These are phyloP conservation scores for Nomada fucata DNA, from an alignment of 2,888 invertebrate genomes.

Conservation along the genomic window DNA sequence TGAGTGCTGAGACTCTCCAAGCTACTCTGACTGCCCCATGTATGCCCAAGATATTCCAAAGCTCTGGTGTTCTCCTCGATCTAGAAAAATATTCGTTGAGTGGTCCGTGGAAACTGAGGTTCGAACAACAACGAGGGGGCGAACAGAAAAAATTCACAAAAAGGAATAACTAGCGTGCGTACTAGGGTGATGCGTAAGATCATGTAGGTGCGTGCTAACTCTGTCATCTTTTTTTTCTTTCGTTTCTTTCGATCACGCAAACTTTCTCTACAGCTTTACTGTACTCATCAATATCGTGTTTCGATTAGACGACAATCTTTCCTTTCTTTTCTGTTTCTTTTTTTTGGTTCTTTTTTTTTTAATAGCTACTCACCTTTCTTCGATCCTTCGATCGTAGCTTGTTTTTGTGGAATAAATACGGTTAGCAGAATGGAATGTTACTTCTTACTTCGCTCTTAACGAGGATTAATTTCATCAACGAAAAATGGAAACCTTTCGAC, in stretches of 20 bases:
- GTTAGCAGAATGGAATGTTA: constrained; percentile 75
- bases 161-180: constrained; percentile 69
- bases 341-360: constrained; percentile 28
- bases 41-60: constrained; percentile 93
- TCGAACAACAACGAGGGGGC: too few relatives aligned
- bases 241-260: constrained; percentile 6
- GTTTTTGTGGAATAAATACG: constrained; percentile 81
- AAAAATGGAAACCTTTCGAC: too few relatives aligned
- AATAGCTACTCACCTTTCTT: constrained; percentile 81
- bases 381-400: constrained; percentile 84
- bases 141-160: constrained; percentile 10
- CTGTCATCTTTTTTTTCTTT: constrained; percentile 27
- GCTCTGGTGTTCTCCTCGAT: constrained; percentile 97
- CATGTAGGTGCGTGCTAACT: constrained; percentile 65
- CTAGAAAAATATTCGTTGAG: constrained; percentile 85
- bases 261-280: constrained; percentile 46
- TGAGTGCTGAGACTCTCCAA: constrained; percentile 92
- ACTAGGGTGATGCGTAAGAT: constrained; percentile 61
- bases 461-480: constrained; percentile 49
- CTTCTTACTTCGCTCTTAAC: constrained; percentile 43
- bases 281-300: constrained; percentile 38
- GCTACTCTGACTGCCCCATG: constrained; percentile 92
- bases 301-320: constrained; percentile 37
- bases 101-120: not conserved
- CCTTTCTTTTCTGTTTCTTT: constrained; percentile 17